Percentiles rank a stretch among this genome's conserved stretches.
These are phyloP conservation scores for Drosophila greeni DNA, from an alignment of 2,888 invertebrate species.

Conservation along the genomic window DNA sequence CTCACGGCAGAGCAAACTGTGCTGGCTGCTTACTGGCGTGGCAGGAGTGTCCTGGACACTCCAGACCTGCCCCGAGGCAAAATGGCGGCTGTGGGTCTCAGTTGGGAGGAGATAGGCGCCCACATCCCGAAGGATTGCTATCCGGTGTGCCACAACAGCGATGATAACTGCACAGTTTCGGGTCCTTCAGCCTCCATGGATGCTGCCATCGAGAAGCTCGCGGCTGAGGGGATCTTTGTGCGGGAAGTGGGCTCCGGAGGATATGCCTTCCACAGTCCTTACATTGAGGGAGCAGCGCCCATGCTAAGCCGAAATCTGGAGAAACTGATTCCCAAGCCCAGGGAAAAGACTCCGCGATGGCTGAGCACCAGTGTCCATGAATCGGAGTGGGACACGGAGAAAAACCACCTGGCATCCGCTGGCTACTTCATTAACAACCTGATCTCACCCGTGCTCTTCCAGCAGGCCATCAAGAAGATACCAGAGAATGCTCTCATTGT, in stretches of 20 bases:
- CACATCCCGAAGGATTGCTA: slow-evolving; percentile 89
- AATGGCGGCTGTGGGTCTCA: slow-evolving; percentile 95
- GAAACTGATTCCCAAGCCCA: slow-evolving; percentile 88
- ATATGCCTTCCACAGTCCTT: slow-evolving; percentile 94
- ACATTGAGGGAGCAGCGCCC: slow-evolving; percentile 91
- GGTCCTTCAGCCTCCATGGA: slow-evolving; percentile 87
- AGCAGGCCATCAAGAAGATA: slow-evolving; percentile 90
- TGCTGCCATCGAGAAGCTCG: slow-evolving; percentile 84
- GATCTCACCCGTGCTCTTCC: slow-evolving; percentile 94
- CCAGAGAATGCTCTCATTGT: slow-evolving; percentile 93
- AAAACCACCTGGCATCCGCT: slow-evolving; percentile 89
- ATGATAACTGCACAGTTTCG: slow-evolving; percentile 95
- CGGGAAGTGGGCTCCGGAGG: slow-evolving; percentile 91
- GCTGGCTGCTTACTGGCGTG: slow-evolving; percentile 95
- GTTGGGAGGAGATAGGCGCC: slow-evolving; percentile 88
- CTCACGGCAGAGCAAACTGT: slow-evolving; percentile 96
- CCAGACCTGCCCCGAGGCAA: slow-evolving; percentile 84
- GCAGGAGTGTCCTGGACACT: slow-evolving; percentile 88
- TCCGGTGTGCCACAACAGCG: slow-evolving; percentile 96
- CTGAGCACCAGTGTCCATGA: slow-evolving; percentile 95
- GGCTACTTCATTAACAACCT: slow-evolving; percentile 98
- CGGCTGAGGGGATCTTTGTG: slow-evolving; percentile 88
- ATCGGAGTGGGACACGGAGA: slow-evolving; percentile 86
- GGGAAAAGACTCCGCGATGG: slow-evolving; percentile 90
- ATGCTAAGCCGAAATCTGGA: slow-evolving; percentile 87